phyloP scores from a whole-genome alignment of 2,113 vertebrate genomes.

The Apistogramma diplotaenia region DNA sequence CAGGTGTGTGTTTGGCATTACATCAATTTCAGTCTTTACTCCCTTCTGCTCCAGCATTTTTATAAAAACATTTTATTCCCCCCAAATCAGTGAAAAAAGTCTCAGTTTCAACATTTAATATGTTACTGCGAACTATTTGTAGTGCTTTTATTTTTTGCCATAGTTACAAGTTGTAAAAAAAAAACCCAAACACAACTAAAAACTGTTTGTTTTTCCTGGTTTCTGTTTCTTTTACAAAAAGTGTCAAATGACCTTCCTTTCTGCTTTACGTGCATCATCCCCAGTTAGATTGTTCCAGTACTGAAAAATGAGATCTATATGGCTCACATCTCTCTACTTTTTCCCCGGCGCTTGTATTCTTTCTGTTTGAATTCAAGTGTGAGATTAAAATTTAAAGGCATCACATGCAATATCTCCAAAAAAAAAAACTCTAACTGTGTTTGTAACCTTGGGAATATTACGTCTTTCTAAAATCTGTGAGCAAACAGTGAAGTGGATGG shows the following conservation, averaged over 20 bases:
- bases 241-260: background rate
- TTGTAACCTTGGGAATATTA: background rate
- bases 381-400: conserved; percentile 3
- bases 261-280: background rate
- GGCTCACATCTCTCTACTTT: background rate
- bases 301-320: conserved; percentile 2
- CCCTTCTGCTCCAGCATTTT: background rate
- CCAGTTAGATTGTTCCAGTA: background rate
- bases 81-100: background rate
- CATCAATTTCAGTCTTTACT: background rate
- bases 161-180: too few species aligned
- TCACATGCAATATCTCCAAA: background rate
- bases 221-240: background rate
- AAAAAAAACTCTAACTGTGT: background rate
- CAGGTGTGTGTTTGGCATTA: background rate
- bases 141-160: too few species aligned
- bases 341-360: background rate
- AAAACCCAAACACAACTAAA: too few species aligned
- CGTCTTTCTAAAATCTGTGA: background rate
- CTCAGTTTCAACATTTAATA: background rate
- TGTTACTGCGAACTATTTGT: too few species aligned
- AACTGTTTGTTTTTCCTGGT: too few species aligned
- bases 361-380: background rate
- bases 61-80: background rate
- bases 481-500: background rate